These are phyloP conservation scores for Sebastes hopkinsi DNA, from an alignment of 2,797 vertebrate genomes.

Conservation along the genomic window DNA sequence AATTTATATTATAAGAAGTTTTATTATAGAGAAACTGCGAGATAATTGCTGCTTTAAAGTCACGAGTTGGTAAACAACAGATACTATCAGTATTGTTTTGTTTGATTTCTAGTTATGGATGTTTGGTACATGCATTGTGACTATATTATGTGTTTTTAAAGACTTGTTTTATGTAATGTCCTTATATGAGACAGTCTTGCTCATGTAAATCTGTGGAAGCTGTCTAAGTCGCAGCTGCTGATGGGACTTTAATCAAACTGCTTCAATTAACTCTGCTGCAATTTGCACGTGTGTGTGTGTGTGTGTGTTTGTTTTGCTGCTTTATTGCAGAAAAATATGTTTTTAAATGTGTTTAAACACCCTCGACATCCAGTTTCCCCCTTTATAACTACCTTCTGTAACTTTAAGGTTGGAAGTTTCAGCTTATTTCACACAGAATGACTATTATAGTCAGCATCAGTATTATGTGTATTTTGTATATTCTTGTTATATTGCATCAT, in stretches of 20 bases:
- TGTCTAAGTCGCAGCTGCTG: not conserved
- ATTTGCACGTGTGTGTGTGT: not conserved
- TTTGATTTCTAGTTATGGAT: not conserved
- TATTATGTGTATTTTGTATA: too few relatives aligned
- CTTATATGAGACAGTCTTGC: not conserved
- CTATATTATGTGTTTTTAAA: not conserved
- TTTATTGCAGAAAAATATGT: not conserved
- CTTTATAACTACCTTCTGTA: not conserved
- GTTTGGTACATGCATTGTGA: not conserved
- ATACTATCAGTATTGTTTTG: not conserved
- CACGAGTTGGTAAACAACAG: not conserved
- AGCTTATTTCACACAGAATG: not conserved
- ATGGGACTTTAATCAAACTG: constrained; percentile 19
- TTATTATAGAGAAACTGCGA: not conserved
- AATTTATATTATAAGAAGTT: not conserved
- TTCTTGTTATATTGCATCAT: not conserved
- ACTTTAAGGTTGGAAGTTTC: too few relatives aligned
- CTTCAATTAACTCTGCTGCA: not conserved
- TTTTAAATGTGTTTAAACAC: not conserved
- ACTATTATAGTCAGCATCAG: too few relatives aligned
- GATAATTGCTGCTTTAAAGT: not conserved
- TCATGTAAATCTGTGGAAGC: not conserved
- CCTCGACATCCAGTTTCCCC: not conserved
- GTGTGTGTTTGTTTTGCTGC: not conserved
- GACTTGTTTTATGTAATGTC: not conserved